Evolutionary conservation across 1,140 invertebrate species (phyloP).

Genomic region (Bemisia tabaci): DNA sequence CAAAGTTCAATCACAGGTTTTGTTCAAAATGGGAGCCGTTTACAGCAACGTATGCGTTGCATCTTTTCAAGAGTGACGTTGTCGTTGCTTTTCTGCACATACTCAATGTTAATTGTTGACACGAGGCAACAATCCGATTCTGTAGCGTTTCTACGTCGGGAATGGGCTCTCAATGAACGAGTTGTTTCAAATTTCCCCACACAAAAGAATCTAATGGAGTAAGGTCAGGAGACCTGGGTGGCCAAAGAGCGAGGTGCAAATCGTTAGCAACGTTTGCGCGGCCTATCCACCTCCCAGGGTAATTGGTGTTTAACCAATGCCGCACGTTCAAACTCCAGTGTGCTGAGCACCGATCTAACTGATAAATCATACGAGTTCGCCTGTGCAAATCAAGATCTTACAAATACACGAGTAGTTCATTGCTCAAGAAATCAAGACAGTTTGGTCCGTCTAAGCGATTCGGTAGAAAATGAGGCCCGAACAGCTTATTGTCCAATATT

Average conservation of each 20-base stretch:
- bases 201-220: neutral
- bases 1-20: no score
- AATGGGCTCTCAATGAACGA: neutral
- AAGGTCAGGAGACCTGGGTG: neutral
- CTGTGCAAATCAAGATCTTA: neutral
- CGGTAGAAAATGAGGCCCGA: neutral
- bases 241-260: no score
- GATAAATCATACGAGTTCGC: neutral
- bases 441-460: neutral
- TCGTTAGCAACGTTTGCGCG: neutral
- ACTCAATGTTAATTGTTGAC: neutral
- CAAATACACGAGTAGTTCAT: neutral
- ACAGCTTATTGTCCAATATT: neutral
- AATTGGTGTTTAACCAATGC: neutral
- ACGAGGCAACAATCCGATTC: neutral
- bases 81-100: neutral
- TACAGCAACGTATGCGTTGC: neutral
- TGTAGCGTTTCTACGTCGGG: neutral
- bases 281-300: neutral
- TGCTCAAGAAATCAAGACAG: neutral
- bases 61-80: neutral
- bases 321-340: neutral
- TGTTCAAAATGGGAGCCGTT: neutral
- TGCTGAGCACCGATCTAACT: neutral
- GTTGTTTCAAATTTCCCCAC: neutral